Conservation (phyloP, 2,888 invertebrate genomes). For the Acleris cristana region DNA sequence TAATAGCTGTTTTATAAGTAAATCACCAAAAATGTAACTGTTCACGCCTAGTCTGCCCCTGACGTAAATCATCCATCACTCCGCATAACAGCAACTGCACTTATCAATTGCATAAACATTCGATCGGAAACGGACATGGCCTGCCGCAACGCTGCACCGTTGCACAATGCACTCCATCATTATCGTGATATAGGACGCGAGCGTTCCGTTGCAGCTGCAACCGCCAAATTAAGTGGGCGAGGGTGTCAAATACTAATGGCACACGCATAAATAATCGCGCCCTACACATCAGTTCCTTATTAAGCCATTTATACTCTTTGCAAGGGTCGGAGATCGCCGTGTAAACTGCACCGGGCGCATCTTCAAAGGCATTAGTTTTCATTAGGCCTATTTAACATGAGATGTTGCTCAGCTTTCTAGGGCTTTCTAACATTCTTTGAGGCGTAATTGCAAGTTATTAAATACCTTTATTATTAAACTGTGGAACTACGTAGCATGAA, state of each 20-base stretch:
- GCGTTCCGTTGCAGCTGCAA: conserved; percentile 67
- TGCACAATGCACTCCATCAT: conserved; percentile 70
- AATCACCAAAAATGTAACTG: too few relatives aligned
- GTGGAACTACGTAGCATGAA: too few relatives aligned
- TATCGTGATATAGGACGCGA: conserved; percentile 72
- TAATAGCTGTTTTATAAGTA: too few relatives aligned
- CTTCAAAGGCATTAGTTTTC: background rate
- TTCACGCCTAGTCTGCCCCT: background rate
- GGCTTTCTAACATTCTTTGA: conserved; percentile 7
- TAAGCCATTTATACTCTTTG: conserved; percentile 7
- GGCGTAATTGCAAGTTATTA: conserved; percentile 4
- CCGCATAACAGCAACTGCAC: conserved; percentile 18
- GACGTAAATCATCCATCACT: conserved; percentile 12
- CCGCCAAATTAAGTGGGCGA: conserved; percentile 51
- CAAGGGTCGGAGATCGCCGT: conserved; percentile 5
- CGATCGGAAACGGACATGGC: conserved; percentile 77
- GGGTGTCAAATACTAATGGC: conserved; percentile 59
- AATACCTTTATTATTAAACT: background rate
- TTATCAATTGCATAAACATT: conserved; percentile 69
- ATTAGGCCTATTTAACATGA: conserved; percentile 6
- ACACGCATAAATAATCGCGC: conserved; percentile 44
- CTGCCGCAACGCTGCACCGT: conserved; percentile 65
- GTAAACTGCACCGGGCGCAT: background rate
- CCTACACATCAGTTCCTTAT: conserved; percentile 32
- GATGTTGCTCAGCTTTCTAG: conserved; percentile 12